These are phyloP conservation scores for Drosophila paranaensis DNA, from an alignment of 2,888 invertebrate species.

Conservation along the genomic window DNA sequence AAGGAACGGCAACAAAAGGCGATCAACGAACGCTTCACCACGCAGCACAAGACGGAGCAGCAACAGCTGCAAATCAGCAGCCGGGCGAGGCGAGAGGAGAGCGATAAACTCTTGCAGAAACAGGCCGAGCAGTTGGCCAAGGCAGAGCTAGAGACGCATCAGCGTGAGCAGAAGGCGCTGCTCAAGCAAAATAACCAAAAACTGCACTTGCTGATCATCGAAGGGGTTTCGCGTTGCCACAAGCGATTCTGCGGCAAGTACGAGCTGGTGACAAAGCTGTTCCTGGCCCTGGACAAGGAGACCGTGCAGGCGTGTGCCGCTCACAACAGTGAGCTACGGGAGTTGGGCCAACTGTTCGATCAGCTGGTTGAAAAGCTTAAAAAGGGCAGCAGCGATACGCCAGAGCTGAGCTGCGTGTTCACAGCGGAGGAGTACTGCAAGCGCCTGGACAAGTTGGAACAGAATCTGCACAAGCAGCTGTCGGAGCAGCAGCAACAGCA, in stretches of 20 bases:
- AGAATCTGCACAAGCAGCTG: slow-evolving; percentile 80
- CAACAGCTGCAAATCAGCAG: slow-evolving; percentile 38
- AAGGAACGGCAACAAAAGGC: slow-evolving; percentile 47
- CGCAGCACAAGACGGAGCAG: slow-evolving; percentile 8
- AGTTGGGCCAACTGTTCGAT: slow-evolving; percentile 77
- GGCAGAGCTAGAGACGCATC: slow-evolving; percentile 61
- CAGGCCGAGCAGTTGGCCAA: slow-evolving; percentile 74
- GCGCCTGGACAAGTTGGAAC: slow-evolving; percentile 85
- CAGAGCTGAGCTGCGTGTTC: slow-evolving; percentile 85
- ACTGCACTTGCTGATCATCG: slow-evolving; percentile 83
- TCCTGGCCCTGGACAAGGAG: slow-evolving; percentile 84
- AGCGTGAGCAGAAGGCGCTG: slow-evolving; percentile 65
- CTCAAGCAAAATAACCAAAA: slow-evolving; percentile 71
- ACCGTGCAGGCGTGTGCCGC: slow-evolving; percentile 77
- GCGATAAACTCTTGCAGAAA: slow-evolving; percentile 64
- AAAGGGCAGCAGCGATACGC: slow-evolving; percentile 85
- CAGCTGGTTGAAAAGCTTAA: slow-evolving; percentile 74
- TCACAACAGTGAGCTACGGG: slow-evolving; percentile 84
- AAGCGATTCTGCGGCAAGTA: slow-evolving; percentile 86
- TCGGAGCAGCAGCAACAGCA: slow-evolving; percentile 82
- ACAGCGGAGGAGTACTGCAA: slow-evolving; percentile 86
- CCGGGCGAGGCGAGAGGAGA: slow-evolving; percentile 50
- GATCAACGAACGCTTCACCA: slow-evolving; percentile 5
- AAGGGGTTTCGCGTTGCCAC: slow-evolving; percentile 87
- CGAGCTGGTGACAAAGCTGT: slow-evolving; percentile 86